Evolutionary conservation across 30 jellyfish, hydroid and myxozoan genomes (phyloP).

Genomic region (Turritopsis dohrnii): DNA sequence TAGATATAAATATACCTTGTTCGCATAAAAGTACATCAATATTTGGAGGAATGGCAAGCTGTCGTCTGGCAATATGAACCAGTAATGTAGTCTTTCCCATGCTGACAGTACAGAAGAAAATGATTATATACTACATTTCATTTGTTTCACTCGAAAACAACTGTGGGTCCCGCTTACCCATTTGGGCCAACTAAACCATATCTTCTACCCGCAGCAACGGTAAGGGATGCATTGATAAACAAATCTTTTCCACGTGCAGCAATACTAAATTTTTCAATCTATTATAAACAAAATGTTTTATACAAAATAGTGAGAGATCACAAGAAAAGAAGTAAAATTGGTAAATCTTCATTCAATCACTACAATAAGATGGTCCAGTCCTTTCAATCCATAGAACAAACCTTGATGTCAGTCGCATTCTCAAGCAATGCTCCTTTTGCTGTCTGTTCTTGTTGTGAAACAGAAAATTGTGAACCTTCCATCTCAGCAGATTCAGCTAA

Average conservation of each 20-base stretch:
- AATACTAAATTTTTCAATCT: constrained; percentile 90
- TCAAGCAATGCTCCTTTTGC: constrained; percentile 90
- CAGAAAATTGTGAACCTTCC: constrained; percentile 91
- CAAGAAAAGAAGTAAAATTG: neutral
- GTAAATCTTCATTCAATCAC: neutral
- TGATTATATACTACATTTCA: too few relatives aligned
- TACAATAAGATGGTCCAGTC: neutral
- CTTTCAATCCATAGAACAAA: neutral
- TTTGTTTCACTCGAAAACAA: too few relatives aligned
- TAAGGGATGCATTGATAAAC: constrained; percentile 79
- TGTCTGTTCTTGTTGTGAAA: constrained; percentile 89
- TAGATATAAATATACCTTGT: constrained; percentile 58
- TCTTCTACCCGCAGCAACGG: constrained; percentile 94
- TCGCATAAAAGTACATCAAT: constrained; percentile 98
- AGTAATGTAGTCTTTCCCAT: constrained; percentile 98
- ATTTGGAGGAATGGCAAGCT: constrained; percentile 88
- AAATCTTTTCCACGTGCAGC: constrained; percentile 98
- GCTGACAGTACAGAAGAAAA: constrained; percentile 27
- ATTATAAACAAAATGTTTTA: neutral
- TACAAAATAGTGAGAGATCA: too few relatives aligned
- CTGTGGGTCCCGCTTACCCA: constrained; percentile 58
- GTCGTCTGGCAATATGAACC: constrained; percentile 86
- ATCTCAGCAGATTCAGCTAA: constrained; percentile 65
- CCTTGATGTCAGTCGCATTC: constrained; percentile 95
- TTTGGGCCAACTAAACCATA: constrained; percentile 99